Percentiles rank a stretch among this genome's conserved stretches.
These are phyloP conservation scores for Drosophila bipectinata DNA, from an alignment of 1,140 invertebrate genomes.

Conservation along the genomic window DNA sequence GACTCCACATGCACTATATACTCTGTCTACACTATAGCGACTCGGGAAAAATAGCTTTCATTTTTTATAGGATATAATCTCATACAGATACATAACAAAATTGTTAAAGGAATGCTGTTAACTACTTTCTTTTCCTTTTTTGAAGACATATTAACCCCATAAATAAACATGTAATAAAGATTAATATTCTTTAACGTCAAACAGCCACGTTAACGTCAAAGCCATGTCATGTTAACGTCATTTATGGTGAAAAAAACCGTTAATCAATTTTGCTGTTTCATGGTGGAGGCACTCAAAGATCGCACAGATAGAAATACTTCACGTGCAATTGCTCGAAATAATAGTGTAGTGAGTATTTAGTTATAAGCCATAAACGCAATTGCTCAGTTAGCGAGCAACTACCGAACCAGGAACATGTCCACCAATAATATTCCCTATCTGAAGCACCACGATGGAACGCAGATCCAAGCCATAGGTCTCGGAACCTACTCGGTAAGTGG, in stretches of 20 bases:
- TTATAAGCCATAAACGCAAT: neutral
- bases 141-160: neutral
- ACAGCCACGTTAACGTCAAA: neutral
- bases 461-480: slow-evolving; percentile 89
- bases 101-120: neutral
- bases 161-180: neutral
- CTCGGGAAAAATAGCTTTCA: too few relatives aligned
- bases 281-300: neutral
- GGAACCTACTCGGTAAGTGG: slow-evolving; percentile 91
- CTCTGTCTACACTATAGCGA: too few relatives aligned
- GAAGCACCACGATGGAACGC: slow-evolving; percentile 87
- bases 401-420: slow-evolving; percentile 56
- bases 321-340: neutral
- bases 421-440: slow-evolving; percentile 69
- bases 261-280: neutral
- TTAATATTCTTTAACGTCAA: neutral
- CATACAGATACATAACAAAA: too few relatives aligned
- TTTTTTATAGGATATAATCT: too few relatives aligned
- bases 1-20: too few relatives aligned
- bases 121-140: neutral
- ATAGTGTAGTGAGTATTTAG: neutral
- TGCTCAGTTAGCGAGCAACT: slow-evolving; percentile 36
- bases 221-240: slow-evolving; percentile 2
- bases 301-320: neutral
- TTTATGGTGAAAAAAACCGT: slow-evolving; percentile 4